Conservation (phyloP, 2,797 vertebrate species). For the Apogon talboti region DNA sequence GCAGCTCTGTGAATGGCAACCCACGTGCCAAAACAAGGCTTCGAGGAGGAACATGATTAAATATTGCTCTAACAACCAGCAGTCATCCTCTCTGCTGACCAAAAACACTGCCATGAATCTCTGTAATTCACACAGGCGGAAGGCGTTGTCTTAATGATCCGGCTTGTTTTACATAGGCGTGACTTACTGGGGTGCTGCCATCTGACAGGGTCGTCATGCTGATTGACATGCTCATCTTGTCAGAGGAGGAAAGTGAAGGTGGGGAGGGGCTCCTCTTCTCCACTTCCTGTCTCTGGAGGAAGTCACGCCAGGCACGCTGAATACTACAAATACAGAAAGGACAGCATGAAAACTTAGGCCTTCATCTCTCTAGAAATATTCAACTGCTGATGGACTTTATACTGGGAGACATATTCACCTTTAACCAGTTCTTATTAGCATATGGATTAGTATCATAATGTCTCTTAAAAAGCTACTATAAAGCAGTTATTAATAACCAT, state of each 20-base stretch:
- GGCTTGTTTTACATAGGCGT: not conserved
- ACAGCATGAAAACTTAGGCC: not conserved
- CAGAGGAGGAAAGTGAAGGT: conserved; percentile 86
- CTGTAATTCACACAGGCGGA: not conserved
- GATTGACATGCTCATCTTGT: conserved; percentile 94
- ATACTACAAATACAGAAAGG: conserved; percentile 78
- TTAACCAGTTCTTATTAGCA: too few relatives aligned
- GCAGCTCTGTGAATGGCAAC: too few relatives aligned
- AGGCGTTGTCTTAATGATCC: not conserved
- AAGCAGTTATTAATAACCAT: too few relatives aligned
- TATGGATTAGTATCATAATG: too few relatives aligned
- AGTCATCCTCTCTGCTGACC: not conserved
- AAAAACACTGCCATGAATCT: not conserved
- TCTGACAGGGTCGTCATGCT: conserved; percentile 95
- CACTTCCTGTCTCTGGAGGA: conserved; percentile 88
- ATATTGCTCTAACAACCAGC: not conserved
- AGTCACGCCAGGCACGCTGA: conserved; percentile 92
- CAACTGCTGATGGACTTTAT: too few relatives aligned
- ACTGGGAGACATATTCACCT: too few relatives aligned
- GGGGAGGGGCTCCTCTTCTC: conserved; percentile 91
- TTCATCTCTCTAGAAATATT: not conserved
- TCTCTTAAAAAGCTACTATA: too few relatives aligned
- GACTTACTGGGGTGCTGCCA: conserved; percentile 94
- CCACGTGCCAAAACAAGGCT: not conserved
- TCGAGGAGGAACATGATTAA: not conserved